A percentile compares a stretch with the other conserved stretches of the same genome.
Evolutionary conservation across 2,888 invertebrate genomes (phyloP).

Genomic region (Graphium colonna): DNA sequence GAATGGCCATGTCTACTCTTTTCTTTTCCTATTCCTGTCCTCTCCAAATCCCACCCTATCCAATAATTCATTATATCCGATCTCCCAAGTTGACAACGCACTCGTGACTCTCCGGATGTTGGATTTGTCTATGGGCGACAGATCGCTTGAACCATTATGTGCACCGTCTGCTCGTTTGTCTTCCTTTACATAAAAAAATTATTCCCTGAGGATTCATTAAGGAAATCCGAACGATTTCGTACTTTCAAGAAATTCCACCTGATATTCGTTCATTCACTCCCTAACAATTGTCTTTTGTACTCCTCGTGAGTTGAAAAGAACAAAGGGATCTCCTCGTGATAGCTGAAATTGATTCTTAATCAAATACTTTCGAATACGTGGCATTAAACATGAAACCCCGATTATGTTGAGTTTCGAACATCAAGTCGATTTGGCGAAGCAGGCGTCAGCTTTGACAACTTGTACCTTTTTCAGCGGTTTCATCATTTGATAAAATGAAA

Average conservation of each 20-base stretch:
- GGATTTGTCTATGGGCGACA: too few relatives aligned
- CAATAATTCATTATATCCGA: too few relatives aligned
- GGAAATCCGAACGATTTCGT: not conserved
- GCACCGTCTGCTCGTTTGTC: too few relatives aligned
- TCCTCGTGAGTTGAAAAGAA: constrained; percentile 8
- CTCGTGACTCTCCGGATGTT: too few relatives aligned
- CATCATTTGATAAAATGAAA: too few relatives aligned
- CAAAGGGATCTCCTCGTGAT: constrained; percentile 5
- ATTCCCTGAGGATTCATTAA: not conserved
- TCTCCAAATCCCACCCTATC: too few relatives aligned
- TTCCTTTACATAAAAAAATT: too few relatives aligned
- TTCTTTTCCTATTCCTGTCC: too few relatives aligned
- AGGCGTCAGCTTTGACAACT: not conserved
- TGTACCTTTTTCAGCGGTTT: not conserved
- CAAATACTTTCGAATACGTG: constrained; percentile 5
- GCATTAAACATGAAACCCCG: not conserved
- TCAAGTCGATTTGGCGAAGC: not conserved
- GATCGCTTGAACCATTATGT: too few relatives aligned
- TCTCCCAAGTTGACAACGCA: too few relatives aligned
- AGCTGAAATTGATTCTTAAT: constrained; percentile 18
- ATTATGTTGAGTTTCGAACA: not conserved
- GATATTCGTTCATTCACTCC: constrained; percentile 1
- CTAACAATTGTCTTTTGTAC: constrained; percentile 14
- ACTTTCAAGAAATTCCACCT: constrained; percentile 8
- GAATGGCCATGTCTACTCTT: too few relatives aligned